Base-by-base conservation (phyloP, 2,797 vertebrate genomes). In the Erethizon dorsatum region DNA sequence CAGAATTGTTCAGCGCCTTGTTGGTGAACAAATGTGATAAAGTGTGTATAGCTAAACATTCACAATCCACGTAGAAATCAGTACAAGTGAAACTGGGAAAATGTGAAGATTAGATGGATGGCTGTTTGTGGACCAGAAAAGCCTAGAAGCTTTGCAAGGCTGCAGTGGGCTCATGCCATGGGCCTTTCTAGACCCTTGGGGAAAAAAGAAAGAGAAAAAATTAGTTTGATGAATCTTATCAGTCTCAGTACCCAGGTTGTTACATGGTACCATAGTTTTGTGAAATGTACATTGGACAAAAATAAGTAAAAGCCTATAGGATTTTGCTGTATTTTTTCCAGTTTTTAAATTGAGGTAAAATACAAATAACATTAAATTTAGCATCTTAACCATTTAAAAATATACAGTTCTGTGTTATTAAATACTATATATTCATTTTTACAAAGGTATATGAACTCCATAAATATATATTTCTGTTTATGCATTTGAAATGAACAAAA, bases 91-190 rank as follows among this genome's bases (percentile, higher is more conserved):
- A 69, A 15, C 79, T 59, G 6, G 41, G 13, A 10, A 59, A 73
- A 91, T n/a, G 12, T 26, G 52, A 18, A 47, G 22, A 77, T 47
- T 50, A 71, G 24, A 52, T 22, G 28, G 54, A 77, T 50, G 31
- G 71, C 5, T 59, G 54, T 33, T 75, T 75, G 28, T 75, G 28
- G 18, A 10, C 15, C 37, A 33, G 47, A 10, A 18, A 1, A 45
- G 13, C 41, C 78, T 63, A 94, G 98, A 97, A 97, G 97, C 54
- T n/a, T 67, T 71, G 73, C 83, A 1, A 56, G 17, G 17, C 59
- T 9, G 6, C 5, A 0, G 1, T 61, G 71, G 54, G 59, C 95
- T 86, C 20, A 0, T 4, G 6, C 28, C 1, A 0, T 0, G 52
- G 83, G 83, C 0, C 2, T 79, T 79, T 95, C 95, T 33, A 1